These are phyloP conservation scores for Antennarius maculatus DNA, from an alignment of 2,797 vertebrate genomes.

Conservation along the genomic window DNA sequence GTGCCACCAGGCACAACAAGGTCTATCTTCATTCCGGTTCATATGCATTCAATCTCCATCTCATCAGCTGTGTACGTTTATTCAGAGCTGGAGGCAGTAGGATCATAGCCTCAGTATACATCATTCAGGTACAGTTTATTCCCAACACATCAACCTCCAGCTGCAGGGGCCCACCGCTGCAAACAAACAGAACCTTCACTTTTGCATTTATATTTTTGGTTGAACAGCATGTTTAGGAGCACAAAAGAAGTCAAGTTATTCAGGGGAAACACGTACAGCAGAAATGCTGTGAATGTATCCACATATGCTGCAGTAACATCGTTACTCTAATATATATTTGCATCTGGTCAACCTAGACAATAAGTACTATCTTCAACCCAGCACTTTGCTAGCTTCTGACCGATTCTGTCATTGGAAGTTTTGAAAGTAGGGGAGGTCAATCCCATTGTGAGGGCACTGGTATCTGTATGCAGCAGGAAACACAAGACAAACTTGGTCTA, in stretches of 20 bases:
- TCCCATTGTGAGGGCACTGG: too few species aligned
- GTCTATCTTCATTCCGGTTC: constrained; percentile 38
- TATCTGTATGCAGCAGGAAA: too few species aligned
- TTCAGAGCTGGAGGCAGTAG: constrained; percentile 50
- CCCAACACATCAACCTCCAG: constrained; percentile 43
- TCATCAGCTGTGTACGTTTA: constrained; percentile 60
- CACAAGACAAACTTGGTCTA: too few species aligned
- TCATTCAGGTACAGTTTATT: constrained; percentile 57
- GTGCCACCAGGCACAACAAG: constrained; percentile 8
- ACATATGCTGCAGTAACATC: neutral
- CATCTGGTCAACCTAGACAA: too few species aligned
- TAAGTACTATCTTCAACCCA: too few species aligned
- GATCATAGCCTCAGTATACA: constrained; percentile 44
- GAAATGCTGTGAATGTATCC: constrained; percentile 10
- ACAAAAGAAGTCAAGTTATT: constrained; percentile 21
- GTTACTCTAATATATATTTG: neutral
- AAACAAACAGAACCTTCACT: constrained; percentile 34
- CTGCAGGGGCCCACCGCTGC: constrained; percentile 24
- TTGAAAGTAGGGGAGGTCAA: too few species aligned
- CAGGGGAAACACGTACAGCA: neutral
- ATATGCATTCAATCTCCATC: constrained; percentile 45
- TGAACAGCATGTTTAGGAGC: constrained; percentile 12
- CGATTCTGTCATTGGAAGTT: too few species aligned
- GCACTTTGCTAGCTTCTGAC: too few species aligned
- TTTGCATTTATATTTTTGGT: constrained; percentile 22